These are phyloP conservation scores for Adrianichthys oophorus DNA, from an alignment of 2,797 vertebrate species.

Conservation along the genomic window DNA sequence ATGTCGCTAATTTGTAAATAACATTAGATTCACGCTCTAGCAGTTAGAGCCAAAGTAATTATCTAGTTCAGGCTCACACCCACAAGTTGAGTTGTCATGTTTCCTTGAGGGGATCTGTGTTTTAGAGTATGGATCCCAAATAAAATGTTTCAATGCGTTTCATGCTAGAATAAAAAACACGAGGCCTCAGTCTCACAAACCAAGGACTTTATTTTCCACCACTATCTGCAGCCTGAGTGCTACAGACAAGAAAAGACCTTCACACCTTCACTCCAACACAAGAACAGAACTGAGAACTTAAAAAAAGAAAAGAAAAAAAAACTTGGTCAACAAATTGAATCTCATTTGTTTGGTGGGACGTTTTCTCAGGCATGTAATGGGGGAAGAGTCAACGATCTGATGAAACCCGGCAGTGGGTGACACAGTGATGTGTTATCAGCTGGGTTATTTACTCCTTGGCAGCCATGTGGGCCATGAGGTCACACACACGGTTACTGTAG, in stretches of 20 bases:
- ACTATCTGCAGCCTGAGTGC: slow-evolving; percentile 47
- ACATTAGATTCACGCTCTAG: no score
- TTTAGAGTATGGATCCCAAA: not conserved
- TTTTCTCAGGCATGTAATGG: slow-evolving; percentile 40
- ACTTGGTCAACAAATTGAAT: slow-evolving; percentile 69
- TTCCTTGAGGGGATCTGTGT: not conserved
- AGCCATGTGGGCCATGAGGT: slow-evolving; percentile 92
- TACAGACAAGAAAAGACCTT: slow-evolving; percentile 56
- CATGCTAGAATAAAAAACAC: not conserved
- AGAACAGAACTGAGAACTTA: slow-evolving; percentile 69
- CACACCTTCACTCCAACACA: slow-evolving; percentile 59
- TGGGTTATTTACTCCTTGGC: slow-evolving; percentile 85
- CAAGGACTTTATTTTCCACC: slow-evolving; percentile 78
- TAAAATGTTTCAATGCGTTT: not conserved
- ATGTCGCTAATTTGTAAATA: no score
- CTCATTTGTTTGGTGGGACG: slow-evolving; percentile 38
- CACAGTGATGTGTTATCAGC: slow-evolving; percentile 1
- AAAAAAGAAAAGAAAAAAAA: slow-evolving; percentile 64
- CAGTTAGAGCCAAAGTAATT: no score
- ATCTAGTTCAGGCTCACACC: no score
- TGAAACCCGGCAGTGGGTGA: slow-evolving; percentile 38
- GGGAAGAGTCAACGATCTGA: slow-evolving; percentile 19
- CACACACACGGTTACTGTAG: slow-evolving; percentile 94
- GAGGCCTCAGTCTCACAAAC: slow-evolving; percentile 72
- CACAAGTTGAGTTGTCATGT: no score